Evolutionary conservation across 2,113 vertebrate genomes (phyloP).

Genomic region (Chelonoidis abingdonii): DNA sequence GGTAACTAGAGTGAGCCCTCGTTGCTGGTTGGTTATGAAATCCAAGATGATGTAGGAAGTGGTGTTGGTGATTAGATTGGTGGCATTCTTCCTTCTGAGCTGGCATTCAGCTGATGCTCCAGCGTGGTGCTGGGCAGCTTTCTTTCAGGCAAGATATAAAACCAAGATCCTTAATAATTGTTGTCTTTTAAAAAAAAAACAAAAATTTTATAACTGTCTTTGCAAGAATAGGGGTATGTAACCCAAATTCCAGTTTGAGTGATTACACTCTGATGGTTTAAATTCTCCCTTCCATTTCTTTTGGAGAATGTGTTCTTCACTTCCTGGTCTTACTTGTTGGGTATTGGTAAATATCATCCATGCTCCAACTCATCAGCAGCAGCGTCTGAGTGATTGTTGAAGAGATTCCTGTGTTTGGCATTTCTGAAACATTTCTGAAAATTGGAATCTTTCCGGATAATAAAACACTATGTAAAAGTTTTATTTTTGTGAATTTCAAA

Average conservation of each 20-base stretch:
- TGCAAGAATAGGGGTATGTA: background rate
- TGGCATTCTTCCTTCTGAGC: background rate
- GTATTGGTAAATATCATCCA: background rate
- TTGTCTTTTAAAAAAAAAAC: background rate
- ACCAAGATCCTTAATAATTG: background rate
- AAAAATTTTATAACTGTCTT: background rate
- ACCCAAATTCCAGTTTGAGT: background rate
- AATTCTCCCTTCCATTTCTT: slow-evolving; percentile 11
- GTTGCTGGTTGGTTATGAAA: rapidly evolving
- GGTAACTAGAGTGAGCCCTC: rapidly evolving
- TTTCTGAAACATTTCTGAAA: background rate
- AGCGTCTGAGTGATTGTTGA: background rate
- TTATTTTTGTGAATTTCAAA: background rate
- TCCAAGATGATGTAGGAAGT: background rate
- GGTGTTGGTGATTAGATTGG: background rate
- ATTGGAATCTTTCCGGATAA: background rate
- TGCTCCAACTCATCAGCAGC: background rate
- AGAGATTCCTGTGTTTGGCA: background rate
- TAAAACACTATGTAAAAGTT: background rate
- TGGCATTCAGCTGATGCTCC: background rate
- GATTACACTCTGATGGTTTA: background rate
- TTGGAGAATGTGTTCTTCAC: slow-evolving; percentile 32
- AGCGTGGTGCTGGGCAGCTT: rapidly evolving
- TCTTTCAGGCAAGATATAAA: background rate
- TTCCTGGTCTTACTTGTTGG: background rate